A percentile compares a stretch with the other conserved stretches of the same genome.
Conservation (phyloP, 2,888 invertebrate genomes). For the Elegia similella region DNA sequence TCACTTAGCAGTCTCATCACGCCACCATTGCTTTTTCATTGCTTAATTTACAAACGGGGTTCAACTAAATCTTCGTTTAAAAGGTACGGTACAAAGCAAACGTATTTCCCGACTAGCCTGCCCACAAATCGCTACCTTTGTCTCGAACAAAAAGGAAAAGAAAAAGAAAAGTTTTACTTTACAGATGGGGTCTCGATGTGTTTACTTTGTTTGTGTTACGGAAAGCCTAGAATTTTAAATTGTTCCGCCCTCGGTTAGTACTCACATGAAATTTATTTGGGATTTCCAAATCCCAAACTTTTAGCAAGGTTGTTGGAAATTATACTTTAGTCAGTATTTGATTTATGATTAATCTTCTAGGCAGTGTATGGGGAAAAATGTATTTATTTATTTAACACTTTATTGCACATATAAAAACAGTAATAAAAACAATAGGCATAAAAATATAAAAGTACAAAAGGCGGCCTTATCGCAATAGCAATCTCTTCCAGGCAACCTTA, state of each 20-base stretch:
- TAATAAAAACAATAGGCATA: no score
- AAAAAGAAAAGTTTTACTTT: conserved; percentile 16
- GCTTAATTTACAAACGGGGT: conserved; percentile 45
- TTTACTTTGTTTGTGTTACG: not conserved
- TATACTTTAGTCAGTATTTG: no score
- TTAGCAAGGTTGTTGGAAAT: no score
- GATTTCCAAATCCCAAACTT: no score
- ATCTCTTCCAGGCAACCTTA: no score
- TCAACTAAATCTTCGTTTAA: conserved; percentile 42
- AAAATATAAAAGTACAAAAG: no score
- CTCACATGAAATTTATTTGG: not conserved
- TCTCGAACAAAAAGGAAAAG: conserved; percentile 8
- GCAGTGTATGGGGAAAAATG: no score
- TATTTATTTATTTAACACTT: no score
- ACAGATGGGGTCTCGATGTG: conserved; percentile 7
- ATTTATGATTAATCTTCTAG: no score
- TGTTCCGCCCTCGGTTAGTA: not conserved
- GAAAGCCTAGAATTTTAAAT: not conserved
- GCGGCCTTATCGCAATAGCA: no score
- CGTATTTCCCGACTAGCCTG: conserved; percentile 19
- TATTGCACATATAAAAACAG: no score
- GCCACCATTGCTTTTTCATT: conserved; percentile 38
- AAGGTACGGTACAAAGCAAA: conserved; percentile 24
- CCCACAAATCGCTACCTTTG: conserved; percentile 24
- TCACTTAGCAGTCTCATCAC: conserved; percentile 32